Base-by-base conservation (phyloP, 2,888 invertebrate species). In the Theretra japonica region DNA sequence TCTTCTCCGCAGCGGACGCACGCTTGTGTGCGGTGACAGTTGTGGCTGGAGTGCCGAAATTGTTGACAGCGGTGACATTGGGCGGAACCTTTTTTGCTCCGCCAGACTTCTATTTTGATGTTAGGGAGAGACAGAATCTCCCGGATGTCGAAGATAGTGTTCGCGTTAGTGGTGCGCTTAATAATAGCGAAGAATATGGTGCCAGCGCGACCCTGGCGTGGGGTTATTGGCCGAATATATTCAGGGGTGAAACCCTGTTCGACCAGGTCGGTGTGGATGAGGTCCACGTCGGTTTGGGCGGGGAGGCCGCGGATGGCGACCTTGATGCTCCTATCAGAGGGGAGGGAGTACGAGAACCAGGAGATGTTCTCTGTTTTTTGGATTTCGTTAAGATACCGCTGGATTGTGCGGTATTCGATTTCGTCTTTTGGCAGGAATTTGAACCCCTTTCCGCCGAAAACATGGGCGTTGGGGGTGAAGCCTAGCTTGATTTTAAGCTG, bases 21-120 rank as follows among this genome's bases (percentile, higher is more conserved):
- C 0, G 70, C 72, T 3, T 33, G n/a, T 0, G 70, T 68, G 0
- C 75, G 30, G 72, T 74, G 75, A 65, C 76, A 77, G 23, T 70
- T 56, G 0, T 72, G 30, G 0, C 70, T 70, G 1, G 73, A 72
- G 41, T 75, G 75, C 15, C 76, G 25, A 19, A 78, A 79, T 0
- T 60, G 41, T 19, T 79, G 77, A 72, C 78, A 76, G 1, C 77
- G 41, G 68, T 79, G 80, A 33, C 78, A 79, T 6, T 79, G 74
- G 0, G 76, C 71, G 0, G 72, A 68, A 5, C 72, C 73, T 11
- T 53, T 71, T 11, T 72, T 74, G 0, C 75, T 70, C 0, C 74
- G 72, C 77, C 75, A 77, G 8, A 72, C 69, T 19, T 77, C 76
- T 0, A 79, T 72, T 0, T 50, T 72, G 1, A 77, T 58, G 3